A percentile compares a stretch with the other conserved stretches of the same genome.
Evolutionary conservation across 2,888 invertebrate genomes (phyloP).

Genomic region (Poecilobothrus nobilitatus): DNA sequence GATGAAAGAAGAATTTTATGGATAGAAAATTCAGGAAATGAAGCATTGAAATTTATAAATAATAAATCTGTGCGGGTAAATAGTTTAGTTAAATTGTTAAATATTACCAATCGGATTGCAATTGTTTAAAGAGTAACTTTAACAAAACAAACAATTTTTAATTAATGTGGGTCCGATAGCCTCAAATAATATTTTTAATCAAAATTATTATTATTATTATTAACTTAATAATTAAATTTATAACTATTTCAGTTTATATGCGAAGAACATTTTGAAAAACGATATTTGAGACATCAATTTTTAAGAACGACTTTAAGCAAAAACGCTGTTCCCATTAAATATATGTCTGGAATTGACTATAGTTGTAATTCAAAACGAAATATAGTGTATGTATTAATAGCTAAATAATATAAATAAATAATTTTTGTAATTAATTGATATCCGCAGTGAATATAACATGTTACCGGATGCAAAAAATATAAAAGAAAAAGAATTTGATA

Average conservation of each 20-base stretch:
- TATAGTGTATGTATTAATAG: too few relatives aligned
- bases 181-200: too few relatives aligned
- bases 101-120: neutral
- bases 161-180: too few relatives aligned
- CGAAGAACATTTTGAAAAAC: constrained; percentile 28
- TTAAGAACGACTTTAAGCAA: constrained; percentile 25
- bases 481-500: neutral
- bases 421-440: too few relatives aligned
- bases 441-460: too few relatives aligned
- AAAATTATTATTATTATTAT: too few relatives aligned
- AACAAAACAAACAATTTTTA: too few relatives aligned
- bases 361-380: neutral
- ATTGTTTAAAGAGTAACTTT: too few relatives aligned
- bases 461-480: neutral
- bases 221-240: too few relatives aligned
- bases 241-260: constrained; percentile 23
- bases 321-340: constrained; percentile 25
- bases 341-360: neutral
- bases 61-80: constrained; percentile 17
- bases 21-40: constrained; percentile 32
- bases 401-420: too few relatives aligned
- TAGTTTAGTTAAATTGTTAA: neutral
- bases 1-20: constrained; percentile 27
- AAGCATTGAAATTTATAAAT: constrained; percentile 20
- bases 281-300: constrained; percentile 25